These are phyloP conservation scores for Semotilus atromaculatus DNA, from an alignment of 2,797 vertebrate genomes.

Conservation along the genomic window DNA sequence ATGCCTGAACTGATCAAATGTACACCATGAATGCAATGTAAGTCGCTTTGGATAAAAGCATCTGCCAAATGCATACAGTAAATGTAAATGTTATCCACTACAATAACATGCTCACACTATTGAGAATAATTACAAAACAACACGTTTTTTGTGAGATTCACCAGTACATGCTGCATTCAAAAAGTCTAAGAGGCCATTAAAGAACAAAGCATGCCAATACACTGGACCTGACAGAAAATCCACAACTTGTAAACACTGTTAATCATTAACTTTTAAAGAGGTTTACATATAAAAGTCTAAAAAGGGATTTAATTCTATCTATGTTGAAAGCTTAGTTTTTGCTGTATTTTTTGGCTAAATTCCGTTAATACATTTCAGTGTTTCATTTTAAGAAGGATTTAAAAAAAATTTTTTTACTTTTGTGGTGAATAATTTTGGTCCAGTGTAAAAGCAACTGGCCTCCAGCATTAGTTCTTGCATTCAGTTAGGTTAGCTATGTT, in stretches of 20 bases:
- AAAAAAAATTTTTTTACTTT: background rate
- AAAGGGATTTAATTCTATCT: background rate
- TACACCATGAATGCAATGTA: background rate
- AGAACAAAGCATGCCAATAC: background rate
- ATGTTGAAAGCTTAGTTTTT: background rate
- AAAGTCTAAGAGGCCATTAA: background rate
- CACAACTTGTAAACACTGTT: background rate
- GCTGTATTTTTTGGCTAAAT: background rate
- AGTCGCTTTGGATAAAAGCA: background rate
- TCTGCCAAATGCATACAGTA: background rate
- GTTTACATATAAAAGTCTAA: background rate
- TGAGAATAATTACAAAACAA: background rate
- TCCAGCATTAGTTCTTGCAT: background rate
- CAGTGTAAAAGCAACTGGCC: background rate
- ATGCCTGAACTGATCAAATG: background rate
- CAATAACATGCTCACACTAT: background rate
- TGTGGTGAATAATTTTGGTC: background rate
- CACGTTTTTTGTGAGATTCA: background rate
- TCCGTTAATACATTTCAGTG: background rate
- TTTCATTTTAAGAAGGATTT: background rate
- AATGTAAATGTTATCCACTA: background rate
- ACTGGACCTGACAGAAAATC: no score
- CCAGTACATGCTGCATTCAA: background rate
- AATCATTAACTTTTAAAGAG: background rate
- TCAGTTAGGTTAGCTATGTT: background rate